Evolutionary conservation across 2,888 invertebrate genomes (phyloP).

Genomic region (Hirtodrosophila duncani): DNA sequence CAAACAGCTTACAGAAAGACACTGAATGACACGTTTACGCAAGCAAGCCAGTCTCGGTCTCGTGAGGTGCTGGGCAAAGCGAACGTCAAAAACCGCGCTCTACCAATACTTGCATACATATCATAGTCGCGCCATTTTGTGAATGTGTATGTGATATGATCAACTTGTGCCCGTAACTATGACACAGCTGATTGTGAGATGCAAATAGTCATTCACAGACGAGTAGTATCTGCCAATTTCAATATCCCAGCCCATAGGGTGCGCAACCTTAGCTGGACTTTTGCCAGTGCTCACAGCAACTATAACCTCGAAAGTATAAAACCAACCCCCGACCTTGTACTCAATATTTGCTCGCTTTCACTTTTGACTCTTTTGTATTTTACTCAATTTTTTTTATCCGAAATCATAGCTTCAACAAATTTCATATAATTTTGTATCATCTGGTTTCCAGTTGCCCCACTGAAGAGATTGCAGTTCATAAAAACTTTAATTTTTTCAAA

Average conservation of each 20-base stretch:
- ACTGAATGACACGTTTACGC: constrained; percentile 21
- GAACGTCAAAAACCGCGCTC: neutral
- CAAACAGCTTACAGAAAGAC: constrained; percentile 34
- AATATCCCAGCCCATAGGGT: constrained; percentile 13
- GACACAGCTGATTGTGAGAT: constrained; percentile 16
- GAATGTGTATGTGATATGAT: constrained; percentile 17
- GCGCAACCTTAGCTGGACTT: constrained; percentile 7
- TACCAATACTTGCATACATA: neutral
- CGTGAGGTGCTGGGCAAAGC: constrained; percentile 12
- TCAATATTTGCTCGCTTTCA: constrained; percentile 53
- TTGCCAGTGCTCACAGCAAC: constrained; percentile 13
- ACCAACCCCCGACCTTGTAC: too few species aligned
- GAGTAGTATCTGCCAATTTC: constrained; percentile 18
- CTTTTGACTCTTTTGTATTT: constrained; percentile 35
- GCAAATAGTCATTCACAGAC: constrained; percentile 30
- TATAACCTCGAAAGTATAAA: constrained; percentile 17
- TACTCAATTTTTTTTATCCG: constrained; percentile 31
- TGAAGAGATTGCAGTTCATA: too few species aligned
- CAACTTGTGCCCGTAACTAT: constrained; percentile 4
- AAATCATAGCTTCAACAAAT: constrained; percentile 36
- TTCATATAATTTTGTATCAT: constrained; percentile 19
- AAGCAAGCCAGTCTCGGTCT: constrained; percentile 7
- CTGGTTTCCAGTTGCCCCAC: constrained; percentile 34
- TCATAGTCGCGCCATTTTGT: constrained; percentile 20
- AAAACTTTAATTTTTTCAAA: too few species aligned